These are phyloP conservation scores for Theonella swinhoei DNA, from an alignment of 37 sponge, comb jelly and placozoan species.

Conservation along the genomic window DNA sequence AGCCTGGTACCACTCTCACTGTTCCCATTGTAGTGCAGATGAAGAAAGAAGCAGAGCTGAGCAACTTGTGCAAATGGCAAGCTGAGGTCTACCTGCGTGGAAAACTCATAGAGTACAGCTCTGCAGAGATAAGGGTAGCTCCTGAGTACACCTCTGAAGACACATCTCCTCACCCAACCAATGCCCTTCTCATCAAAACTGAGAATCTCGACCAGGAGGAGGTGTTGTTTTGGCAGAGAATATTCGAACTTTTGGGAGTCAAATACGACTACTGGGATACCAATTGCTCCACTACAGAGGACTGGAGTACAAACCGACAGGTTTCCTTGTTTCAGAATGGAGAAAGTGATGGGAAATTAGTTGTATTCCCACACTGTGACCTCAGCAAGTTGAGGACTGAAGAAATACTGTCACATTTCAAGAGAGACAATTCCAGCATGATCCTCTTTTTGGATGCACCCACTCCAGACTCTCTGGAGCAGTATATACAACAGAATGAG, in stretches of 20 bases:
- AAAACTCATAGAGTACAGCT: slow-evolving; percentile 77
- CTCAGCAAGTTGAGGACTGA: slow-evolving; percentile 20
- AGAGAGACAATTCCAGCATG: slow-evolving; percentile 54
- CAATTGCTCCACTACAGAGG: slow-evolving; percentile 15
- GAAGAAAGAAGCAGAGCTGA: slow-evolving; percentile 50
- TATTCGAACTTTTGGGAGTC: slow-evolving; percentile 47
- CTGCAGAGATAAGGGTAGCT: slow-evolving; percentile 48
- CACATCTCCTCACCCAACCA: slow-evolving; percentile 9
- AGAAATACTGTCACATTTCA: slow-evolving; percentile 59
- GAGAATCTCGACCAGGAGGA: slow-evolving; percentile 36
- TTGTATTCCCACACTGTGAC: slow-evolving; percentile 75
- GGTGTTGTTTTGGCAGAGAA: slow-evolving; percentile 63
- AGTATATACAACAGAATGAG: not conserved
- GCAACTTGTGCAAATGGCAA: slow-evolving; percentile 62
- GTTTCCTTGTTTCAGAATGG: slow-evolving; percentile 32
- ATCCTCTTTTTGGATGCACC: slow-evolving; percentile 49
- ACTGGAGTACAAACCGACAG: slow-evolving; percentile 22
- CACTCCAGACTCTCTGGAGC: not conserved
- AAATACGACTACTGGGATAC: slow-evolving; percentile 74
- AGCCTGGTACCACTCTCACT: slow-evolving; percentile 36
- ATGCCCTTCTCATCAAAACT: slow-evolving; percentile 61
- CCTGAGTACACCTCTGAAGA: slow-evolving; percentile 39
- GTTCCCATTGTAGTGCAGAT: slow-evolving; percentile 53
- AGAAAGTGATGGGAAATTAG: slow-evolving; percentile 48
- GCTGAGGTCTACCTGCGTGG: slow-evolving; percentile 66